Evolutionary conservation across 2,113 vertebrate species (phyloP).

Genomic region (Nothocercus julius): DNA sequence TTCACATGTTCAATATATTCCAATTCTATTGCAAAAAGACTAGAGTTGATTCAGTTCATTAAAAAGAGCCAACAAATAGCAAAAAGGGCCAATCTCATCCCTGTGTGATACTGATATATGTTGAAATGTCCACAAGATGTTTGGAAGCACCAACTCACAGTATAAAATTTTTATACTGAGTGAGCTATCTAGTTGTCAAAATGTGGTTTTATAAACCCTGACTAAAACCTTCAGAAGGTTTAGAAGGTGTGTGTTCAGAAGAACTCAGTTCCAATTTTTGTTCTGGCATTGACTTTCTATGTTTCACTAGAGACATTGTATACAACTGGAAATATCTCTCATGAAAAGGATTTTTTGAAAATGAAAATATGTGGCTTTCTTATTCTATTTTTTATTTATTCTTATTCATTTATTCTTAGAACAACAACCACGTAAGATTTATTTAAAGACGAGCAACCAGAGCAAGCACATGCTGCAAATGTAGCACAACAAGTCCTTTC

Average conservation of each 20-base stretch:
- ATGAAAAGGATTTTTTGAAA: not conserved
- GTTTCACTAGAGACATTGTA: not conserved
- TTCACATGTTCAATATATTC: not conserved
- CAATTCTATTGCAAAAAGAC: not conserved
- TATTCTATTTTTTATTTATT: not conserved
- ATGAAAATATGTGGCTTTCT: not conserved
- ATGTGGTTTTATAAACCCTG: not conserved
- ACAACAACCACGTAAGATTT: not conserved
- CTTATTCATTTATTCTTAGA: constrained; percentile 22
- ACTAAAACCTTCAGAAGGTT: not conserved
- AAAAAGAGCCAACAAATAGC: not conserved
- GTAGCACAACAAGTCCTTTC: not conserved
- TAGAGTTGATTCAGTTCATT: not conserved
- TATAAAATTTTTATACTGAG: not conserved
- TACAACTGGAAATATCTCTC: not conserved
- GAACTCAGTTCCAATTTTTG: not conserved
- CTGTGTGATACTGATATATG: rapidly evolving
- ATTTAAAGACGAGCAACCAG: not conserved
- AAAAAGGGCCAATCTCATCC: not conserved
- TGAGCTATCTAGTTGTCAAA: not conserved
- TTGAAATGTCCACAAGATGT: not conserved
- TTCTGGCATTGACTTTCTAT: not conserved
- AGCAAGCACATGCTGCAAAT: not conserved
- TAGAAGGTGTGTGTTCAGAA: not conserved
- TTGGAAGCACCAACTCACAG: not conserved